phyloP scores from a whole-genome alignment of 1,140 invertebrate species.

The Anoplophora glabripennis region DNA sequence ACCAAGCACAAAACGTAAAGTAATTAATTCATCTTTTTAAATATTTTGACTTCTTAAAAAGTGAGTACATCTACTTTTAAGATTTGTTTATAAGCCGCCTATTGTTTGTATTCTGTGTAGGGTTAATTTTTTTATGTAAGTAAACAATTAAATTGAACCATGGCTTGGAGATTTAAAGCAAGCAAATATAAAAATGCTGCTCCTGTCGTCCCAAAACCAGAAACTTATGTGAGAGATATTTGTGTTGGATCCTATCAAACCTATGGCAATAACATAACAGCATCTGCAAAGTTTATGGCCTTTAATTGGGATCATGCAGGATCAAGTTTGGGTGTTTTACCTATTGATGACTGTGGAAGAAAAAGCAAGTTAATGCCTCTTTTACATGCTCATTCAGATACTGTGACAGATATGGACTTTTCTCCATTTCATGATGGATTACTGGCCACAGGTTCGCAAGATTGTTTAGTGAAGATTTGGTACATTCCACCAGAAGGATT shows the following conservation, averaged over 20 bases:
- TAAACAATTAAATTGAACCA: conserved; percentile 41
- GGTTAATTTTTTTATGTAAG: too few species aligned
- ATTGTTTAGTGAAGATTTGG: conserved; percentile 87
- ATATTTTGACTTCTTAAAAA: too few species aligned
- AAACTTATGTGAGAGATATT: conserved; percentile 86
- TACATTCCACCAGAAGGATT: conserved; percentile 77
- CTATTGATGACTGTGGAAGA: conserved; percentile 76
- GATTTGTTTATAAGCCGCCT: too few species aligned
- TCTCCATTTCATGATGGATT: conserved; percentile 92
- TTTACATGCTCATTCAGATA: conserved; percentile 81
- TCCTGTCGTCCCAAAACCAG: conserved; percentile 87
- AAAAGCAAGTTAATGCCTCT: conserved; percentile 82
- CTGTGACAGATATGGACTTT: conserved; percentile 92
- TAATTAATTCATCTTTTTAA: too few species aligned
- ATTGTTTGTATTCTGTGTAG: too few species aligned
- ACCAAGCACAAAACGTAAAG: too few species aligned
- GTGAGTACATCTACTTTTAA: too few species aligned
- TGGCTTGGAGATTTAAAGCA: conserved; percentile 94
- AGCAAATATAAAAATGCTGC: conserved; percentile 97
- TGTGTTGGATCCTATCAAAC: conserved; percentile 87
- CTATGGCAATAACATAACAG: conserved; percentile 90
- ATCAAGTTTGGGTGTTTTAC: conserved; percentile 81
- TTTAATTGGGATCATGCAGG: conserved; percentile 88
- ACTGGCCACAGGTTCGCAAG: conserved; percentile 85
- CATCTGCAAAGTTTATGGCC: conserved; percentile 88